Evolutionary conservation across 1,140 invertebrate species (phyloP).

Genomic region (Zaprionus africanus): DNA sequence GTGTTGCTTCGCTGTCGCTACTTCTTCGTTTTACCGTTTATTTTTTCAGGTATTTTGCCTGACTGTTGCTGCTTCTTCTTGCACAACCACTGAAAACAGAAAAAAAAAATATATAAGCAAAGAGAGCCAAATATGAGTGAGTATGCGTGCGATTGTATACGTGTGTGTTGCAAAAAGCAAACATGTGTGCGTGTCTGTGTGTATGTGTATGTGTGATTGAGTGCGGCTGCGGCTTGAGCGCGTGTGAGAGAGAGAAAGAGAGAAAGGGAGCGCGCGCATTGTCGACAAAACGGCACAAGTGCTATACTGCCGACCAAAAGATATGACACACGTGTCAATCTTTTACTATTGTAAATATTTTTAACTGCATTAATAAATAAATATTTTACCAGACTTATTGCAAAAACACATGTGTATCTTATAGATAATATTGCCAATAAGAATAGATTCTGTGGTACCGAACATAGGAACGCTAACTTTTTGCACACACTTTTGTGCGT

Average conservation of each 20-base stretch:
- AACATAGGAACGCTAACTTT: constrained; percentile 31
- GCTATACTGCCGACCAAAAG: constrained; percentile 64
- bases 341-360: constrained; percentile 4
- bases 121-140: constrained; percentile 59
- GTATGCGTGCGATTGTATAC: constrained; percentile 58
- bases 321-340: constrained; percentile 33
- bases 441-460: neutral
- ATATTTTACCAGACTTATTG: neutral
- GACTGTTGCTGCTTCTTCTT: constrained; percentile 82
- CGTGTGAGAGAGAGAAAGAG: constrained; percentile 43
- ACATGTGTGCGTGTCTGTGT: constrained; percentile 45
- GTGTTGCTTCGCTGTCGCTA: constrained; percentile 69
- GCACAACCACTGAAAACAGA: constrained; percentile 82
- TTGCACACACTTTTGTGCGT: constrained; percentile 33
- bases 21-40: constrained; percentile 84
- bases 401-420: neutral
- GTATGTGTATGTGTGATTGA: constrained; percentile 54
- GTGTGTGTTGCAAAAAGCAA: constrained; percentile 39
- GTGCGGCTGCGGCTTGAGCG: constrained; percentile 68
- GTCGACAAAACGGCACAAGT: constrained; percentile 78
- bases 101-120: constrained; percentile 69
- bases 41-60: constrained; percentile 83
- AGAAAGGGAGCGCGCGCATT: constrained; percentile 76
- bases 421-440: neutral
- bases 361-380: neutral